phyloP scores from a whole-genome alignment of 2,797 vertebrate genomes.

The Onychomys torridus region DNA sequence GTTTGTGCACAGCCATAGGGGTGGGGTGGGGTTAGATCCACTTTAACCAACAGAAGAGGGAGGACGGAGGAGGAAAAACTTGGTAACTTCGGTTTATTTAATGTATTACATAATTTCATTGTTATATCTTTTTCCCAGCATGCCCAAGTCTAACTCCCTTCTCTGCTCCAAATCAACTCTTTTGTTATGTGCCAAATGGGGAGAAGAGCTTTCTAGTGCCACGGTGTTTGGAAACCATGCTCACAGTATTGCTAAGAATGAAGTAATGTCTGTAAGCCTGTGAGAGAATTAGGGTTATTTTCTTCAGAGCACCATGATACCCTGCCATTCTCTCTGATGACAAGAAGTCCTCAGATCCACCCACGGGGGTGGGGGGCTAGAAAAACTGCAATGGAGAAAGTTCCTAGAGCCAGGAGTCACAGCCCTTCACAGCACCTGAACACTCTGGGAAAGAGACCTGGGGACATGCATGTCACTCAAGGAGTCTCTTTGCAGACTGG shows the following conservation, averaged over 20 bases:
- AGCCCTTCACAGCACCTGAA: not conserved
- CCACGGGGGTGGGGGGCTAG: no score
- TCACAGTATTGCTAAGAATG: not conserved
- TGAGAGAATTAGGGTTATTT: not conserved
- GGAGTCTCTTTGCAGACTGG: not conserved
- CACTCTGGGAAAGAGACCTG: not conserved
- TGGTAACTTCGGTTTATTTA: slow-evolving; percentile 27
- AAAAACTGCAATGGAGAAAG: not conserved
- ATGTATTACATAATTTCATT: slow-evolving; percentile 25
- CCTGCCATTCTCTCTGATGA: not conserved
- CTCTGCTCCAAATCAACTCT: not conserved
- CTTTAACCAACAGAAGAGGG: not conserved
- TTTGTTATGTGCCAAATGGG: not conserved
- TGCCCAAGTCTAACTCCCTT: not conserved
- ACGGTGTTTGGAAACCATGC: not conserved
- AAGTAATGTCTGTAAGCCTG: not conserved
- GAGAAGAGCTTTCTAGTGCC: not conserved
- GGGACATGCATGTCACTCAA: accelerated
- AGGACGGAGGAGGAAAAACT: not conserved
- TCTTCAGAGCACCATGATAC: not conserved
- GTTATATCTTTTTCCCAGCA: not conserved
- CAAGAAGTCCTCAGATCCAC: not conserved
- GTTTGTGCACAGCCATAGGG: not conserved
- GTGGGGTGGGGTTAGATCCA: not conserved
- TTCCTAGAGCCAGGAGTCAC: not conserved